phyloP scores from a whole-genome alignment of 2,113 vertebrate species.

The Vulpes lagopus region DNA sequence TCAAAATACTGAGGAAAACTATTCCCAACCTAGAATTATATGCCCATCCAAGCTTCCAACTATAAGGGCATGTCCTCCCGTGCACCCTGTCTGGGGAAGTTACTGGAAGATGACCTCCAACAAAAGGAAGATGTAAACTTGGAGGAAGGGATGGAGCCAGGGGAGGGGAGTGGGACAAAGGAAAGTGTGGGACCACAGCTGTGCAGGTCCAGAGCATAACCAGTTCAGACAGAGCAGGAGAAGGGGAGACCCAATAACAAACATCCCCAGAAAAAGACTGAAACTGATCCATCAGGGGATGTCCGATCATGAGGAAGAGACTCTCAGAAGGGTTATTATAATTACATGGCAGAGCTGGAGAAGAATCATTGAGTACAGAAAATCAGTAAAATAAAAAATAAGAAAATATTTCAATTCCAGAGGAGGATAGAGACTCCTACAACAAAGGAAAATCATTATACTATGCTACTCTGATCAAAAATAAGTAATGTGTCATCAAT shows the following conservation, averaged over 20 bases:
- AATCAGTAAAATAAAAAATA: slow-evolving; percentile 28
- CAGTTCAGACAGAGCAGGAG: neutral
- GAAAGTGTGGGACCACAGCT: neutral
- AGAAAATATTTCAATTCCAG: neutral
- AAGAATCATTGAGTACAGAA: neutral
- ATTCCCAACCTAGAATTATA: neutral
- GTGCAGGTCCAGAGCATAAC: neutral
- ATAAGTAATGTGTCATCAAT: slow-evolving; percentile 24
- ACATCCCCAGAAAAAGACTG: neutral
- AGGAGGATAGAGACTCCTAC: neutral
- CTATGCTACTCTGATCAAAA: neutral
- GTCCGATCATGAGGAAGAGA: neutral
- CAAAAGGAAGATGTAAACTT: neutral
- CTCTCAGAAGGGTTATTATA: neutral
- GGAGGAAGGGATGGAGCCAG: neutral
- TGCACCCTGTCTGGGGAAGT: neutral
- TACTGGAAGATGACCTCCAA: neutral
- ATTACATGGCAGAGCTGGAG: neutral
- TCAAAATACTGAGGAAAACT: neutral
- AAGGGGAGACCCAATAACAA: neutral
- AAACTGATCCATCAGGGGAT: neutral
- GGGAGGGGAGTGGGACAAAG: neutral
- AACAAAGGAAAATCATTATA: neutral
- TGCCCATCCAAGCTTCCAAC: neutral
- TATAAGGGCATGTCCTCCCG: neutral